Evolutionary conservation across 1,140 invertebrate genomes (phyloP).

Genomic region (Bursaphelenchus mucronatus): DNA sequence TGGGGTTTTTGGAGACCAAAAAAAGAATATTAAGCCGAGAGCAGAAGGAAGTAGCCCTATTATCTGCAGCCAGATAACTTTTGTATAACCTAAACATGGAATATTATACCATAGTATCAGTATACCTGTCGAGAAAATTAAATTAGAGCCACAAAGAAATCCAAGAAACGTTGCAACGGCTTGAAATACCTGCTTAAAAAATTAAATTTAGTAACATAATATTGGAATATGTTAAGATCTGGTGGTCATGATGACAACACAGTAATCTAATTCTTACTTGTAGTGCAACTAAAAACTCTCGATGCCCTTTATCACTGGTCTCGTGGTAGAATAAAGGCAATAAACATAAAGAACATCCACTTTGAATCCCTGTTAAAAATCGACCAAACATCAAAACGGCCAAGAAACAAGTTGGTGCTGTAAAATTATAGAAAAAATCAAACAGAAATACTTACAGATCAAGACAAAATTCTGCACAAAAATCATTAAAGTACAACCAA

Average conservation of each 20-base stretch:
- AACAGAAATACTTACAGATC: neutral
- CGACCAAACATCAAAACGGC: conserved; percentile 14
- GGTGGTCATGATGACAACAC: too few relatives aligned
- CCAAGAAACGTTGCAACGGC: conserved; percentile 18
- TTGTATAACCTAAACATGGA: neutral
- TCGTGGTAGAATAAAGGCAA: conserved; percentile 21
- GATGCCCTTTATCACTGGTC: neutral
- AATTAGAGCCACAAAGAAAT: conserved; percentile 13
- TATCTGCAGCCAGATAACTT: conserved; percentile 18
- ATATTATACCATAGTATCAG: too few relatives aligned
- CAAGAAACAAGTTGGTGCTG: neutral
- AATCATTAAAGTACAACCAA: conserved; percentile 13
- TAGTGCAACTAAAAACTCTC: conserved; percentile 11
- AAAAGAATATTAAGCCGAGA: conserved; percentile 10
- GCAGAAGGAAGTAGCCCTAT: conserved; percentile 19
- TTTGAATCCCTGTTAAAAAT: conserved; percentile 23
- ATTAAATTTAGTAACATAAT: neutral
- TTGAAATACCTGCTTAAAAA: conserved; percentile 21
- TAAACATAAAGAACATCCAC: conserved; percentile 13
- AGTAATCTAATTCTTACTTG: conserved; percentile 13
- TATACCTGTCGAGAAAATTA: conserved; percentile 1
- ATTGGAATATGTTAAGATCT: neutral
- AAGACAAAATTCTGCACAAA: neutral
- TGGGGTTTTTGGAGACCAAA: conserved; percentile 3
- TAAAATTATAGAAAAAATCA: neutral